Evolutionary conservation across 2,113 vertebrate genomes (phyloP), one percentile per base, ranked within the genome.

Genomic region (Piliocolobus tephrosceles): DNA sequence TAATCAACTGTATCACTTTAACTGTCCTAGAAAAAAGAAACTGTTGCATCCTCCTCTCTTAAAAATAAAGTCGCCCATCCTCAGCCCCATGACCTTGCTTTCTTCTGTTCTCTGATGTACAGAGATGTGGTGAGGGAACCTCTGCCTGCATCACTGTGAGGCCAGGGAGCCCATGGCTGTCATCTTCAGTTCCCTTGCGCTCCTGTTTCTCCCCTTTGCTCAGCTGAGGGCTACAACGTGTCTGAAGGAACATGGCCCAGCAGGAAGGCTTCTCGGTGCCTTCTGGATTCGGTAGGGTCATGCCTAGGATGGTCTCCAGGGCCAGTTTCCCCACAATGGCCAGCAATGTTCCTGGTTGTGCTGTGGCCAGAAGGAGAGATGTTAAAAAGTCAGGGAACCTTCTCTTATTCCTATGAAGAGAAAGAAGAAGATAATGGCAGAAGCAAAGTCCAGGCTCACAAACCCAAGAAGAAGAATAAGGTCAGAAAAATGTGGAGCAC

Each of bases 251-350:
- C 6, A 0, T 0, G 8, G 16, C 57, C 50, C 40, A 30, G 17
- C 7, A 2, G n/a, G 27, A n/a, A 64, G 27, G n/a, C 23, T 38
- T 35, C 57, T 52, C 38, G 25, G 43, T 70, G 30, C 50, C 32
- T 18, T 35, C 57, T 27, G 5, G 68, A 38, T 35, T n/a, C 10
- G 23, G 17, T 66, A 43, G 25, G 22, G 0, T 88, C 55, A 0
- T 3, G 4, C 45, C 30, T 4, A 0, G 35, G 52, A 11, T 5
- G 17, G 50, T n/a, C 66, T 75, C 11, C 2, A 7, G 8, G 27
- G 30, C 23, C 45, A 4, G 2, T 25, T 73, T 43, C 25, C 16
- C 22, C 20, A 10, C 16, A 0, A 23, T 32, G 35, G 22, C n/a
- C 40, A 38, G 35, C 1, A 0, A 9, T 82, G 27, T 32, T 64